Percentiles rank a stretch among this genome's conserved stretches.
phyloP scores from a whole-genome alignment of 1,140 invertebrate genomes.

The Bombus ignitus region DNA sequence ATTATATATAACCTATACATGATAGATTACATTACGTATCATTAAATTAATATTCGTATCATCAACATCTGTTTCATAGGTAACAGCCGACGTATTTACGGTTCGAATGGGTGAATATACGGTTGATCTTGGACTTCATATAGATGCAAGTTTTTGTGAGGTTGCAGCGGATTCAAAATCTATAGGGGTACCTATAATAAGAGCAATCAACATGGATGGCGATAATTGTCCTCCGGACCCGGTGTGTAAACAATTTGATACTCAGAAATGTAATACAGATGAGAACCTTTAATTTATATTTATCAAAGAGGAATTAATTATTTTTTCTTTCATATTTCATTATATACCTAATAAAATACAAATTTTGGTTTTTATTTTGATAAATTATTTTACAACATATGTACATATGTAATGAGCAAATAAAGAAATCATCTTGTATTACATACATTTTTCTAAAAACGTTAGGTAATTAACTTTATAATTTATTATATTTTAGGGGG shows the following conservation, averaged over 20 bases:
- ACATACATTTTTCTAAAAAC: too few relatives aligned
- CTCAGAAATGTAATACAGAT: not conserved
- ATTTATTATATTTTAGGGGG: not conserved
- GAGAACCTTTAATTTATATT: too few relatives aligned
- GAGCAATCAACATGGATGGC: not conserved
- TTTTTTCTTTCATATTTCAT: not conserved
- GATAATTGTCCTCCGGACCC: not conserved
- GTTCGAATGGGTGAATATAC: constrained; percentile 15
- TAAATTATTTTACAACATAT: not conserved
- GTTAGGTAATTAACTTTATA: not conserved
- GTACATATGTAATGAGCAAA: not conserved
- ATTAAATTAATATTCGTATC: not conserved
- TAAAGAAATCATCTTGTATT: too few relatives aligned
- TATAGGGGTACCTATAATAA: not conserved
- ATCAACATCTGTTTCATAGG: not conserved
- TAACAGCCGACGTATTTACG: not conserved
- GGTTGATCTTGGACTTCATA: not conserved
- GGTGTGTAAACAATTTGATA: not conserved
- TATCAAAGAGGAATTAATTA: not conserved
- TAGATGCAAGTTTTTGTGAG: not conserved
- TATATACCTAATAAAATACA: not conserved
- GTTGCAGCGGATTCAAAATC: not conserved
- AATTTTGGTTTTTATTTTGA: not conserved
- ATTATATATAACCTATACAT: too few relatives aligned
- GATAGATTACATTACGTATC: not conserved